Conservation (phyloP, 2,888 invertebrate genomes). For the Ophraella communa region DNA sequence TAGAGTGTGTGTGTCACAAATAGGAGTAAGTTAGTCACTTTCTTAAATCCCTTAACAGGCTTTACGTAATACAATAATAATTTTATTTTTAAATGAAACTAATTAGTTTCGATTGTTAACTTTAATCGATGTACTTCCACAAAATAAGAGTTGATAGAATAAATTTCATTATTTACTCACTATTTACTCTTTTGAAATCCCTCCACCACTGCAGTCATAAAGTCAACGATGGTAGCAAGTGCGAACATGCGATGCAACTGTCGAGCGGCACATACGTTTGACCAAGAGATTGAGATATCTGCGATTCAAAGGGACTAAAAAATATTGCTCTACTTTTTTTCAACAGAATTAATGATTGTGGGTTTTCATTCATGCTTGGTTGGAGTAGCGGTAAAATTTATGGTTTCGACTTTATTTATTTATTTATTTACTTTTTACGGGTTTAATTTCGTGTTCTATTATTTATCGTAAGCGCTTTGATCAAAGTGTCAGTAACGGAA, state of each 20-base stretch:
- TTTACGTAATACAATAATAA: too few species aligned
- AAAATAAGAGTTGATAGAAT: too few species aligned
- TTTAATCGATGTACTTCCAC: too few species aligned
- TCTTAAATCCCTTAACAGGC: too few species aligned
- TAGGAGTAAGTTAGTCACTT: too few species aligned
- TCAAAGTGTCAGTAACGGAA: conserved; percentile 3
- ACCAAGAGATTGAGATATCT: conserved; percentile 53
- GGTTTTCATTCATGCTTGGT: conserved; percentile 56
- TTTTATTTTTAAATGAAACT: too few species aligned
- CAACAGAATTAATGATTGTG: conserved; percentile 54
- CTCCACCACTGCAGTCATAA: conserved; percentile 45
- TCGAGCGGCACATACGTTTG: conserved; percentile 40
- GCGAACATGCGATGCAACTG: conserved; percentile 48
- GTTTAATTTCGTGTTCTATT: conserved; percentile 14
- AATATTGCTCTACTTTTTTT: conserved; percentile 53
- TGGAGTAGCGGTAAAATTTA: conserved; percentile 53
- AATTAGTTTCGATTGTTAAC: too few species aligned
- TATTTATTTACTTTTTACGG: conserved; percentile 16
- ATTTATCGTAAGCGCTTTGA: conserved; percentile 15
- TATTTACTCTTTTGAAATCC: background rate
- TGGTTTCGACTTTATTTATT: conserved; percentile 33
- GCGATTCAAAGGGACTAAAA: conserved; percentile 48
- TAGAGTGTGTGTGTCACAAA: too few species aligned
- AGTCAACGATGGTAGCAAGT: conserved; percentile 46
- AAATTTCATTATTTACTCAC: too few species aligned